phyloP scores from a whole-genome alignment of 2,888 invertebrate genomes.

The Hyles lineata region DNA sequence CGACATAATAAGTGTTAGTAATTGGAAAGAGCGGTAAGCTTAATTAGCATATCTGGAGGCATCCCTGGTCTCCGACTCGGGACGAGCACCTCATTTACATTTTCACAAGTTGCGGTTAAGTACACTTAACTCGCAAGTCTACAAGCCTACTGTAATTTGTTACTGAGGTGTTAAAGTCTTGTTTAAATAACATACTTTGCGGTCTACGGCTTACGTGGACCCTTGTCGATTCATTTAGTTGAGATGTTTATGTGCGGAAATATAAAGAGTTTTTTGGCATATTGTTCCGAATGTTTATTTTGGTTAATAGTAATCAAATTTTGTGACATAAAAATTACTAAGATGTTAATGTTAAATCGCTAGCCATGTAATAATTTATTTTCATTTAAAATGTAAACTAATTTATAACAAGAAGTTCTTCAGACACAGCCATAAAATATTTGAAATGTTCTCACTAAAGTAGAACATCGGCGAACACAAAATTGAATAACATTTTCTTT shows the following conservation, averaged over 20 bases:
- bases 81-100: constrained; percentile 61
- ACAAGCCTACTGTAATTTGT: constrained; percentile 65
- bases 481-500: constrained; percentile 62
- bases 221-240: neutral
- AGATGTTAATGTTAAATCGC: too few relatives aligned
- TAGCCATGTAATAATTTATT: too few relatives aligned
- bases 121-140: constrained; percentile 68
- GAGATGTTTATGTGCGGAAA: too few relatives aligned
- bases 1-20: constrained; percentile 34
- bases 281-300: too few relatives aligned
- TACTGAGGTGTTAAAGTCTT: constrained; percentile 51
- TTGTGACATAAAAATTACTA: too few relatives aligned
- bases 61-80: constrained; percentile 45
- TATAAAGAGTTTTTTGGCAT: too few relatives aligned
- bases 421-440: neutral
- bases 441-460: constrained; percentile 3
- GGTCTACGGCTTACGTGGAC: constrained; percentile 34
- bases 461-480: constrained; percentile 33
- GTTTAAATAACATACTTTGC: constrained; percentile 40
- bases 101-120: constrained; percentile 68
- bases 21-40: constrained; percentile 34
- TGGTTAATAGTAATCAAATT: too few relatives aligned
- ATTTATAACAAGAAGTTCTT: neutral
- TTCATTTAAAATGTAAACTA: constrained; percentile 5
- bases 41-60: constrained; percentile 48